Base-by-base conservation (phyloP, 2,888 invertebrate genomes). In the Spilarctia lutea region DNA sequence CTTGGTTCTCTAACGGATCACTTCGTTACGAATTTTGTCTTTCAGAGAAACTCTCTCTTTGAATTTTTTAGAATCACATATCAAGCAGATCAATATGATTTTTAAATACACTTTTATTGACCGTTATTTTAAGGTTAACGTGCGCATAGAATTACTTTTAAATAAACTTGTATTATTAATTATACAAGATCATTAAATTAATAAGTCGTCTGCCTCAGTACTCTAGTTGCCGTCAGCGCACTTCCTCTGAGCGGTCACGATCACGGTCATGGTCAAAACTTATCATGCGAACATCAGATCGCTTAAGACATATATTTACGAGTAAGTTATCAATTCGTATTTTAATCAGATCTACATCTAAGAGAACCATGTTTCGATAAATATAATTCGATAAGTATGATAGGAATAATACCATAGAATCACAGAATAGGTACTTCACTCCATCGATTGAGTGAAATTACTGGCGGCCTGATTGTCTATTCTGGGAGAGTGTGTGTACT, bases 201-300 rank as follows among this genome's bases (percentile, higher is more conserved):
- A 66, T 13, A 42, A 66, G 65, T 65, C 60, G 35, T 39, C 65
- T 24, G 66, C 39, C 11, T 68, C 33, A 33, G 18, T 42, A 24
- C 18, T 67, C 3, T 30, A 4, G 73, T 33, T 18, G 2, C 69
- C 71, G 65, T 48, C 56, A 77, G 65, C 42, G 33, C 65, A 24
- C 35, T 18, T 10, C 20, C 30, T 1, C 83, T 83, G 0, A 83
- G 84, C 75, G 76, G 74, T 72, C 74, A 81, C 24, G 77, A 75
- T 16, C 74, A 83, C 60, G 75, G 85, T n/a, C 85, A 88, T 6
- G 87, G 27, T 42, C 60, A 60, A 56, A 2, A 70, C 24, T 16
- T 60, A 11, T 60, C 6, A 66, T n/a, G 24, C n/a, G 56, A 30
- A 16, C 30, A 63, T 27, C 60, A 27, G 27, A n/a, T 24, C 7